A percentile compares a stretch with the other conserved stretches of the same genome.
phyloP scores from a whole-genome alignment of 2,888 invertebrate species.

The Clepsis dumicolana region DNA sequence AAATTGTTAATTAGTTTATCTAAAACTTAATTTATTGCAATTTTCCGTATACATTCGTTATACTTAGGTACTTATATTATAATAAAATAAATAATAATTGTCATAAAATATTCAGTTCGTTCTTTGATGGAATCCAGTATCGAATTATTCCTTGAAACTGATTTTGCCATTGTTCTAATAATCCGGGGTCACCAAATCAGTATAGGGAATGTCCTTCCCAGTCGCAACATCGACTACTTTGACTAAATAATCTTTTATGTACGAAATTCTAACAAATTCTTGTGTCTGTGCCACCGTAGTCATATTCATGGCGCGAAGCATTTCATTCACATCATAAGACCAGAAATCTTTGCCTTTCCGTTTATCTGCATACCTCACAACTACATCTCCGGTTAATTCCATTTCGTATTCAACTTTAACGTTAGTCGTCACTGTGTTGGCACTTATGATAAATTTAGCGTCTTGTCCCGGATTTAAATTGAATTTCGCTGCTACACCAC shows the following conservation, averaged over 20 bases:
- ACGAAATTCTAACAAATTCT: background rate
- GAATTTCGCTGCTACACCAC: constrained; percentile 28
- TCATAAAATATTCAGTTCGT: background rate
- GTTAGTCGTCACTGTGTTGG: constrained; percentile 27
- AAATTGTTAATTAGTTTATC: too few relatives aligned
- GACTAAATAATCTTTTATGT: background rate
- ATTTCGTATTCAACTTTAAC: constrained; percentile 44
- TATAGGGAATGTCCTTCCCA: background rate
- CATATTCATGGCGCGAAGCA: background rate
- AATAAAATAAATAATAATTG: too few relatives aligned
- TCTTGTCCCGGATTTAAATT: constrained; percentile 43
- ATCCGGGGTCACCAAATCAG: background rate
- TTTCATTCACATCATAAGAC: background rate
- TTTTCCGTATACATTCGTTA: too few relatives aligned
- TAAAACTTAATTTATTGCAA: too few relatives aligned
- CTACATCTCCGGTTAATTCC: background rate
- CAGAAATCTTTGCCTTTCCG: background rate
- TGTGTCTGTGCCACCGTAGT: background rate
- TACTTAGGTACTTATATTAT: too few relatives aligned
- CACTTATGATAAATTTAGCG: constrained; percentile 36
- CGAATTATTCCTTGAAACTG: background rate
- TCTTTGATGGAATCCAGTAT: background rate
- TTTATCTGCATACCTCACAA: background rate
- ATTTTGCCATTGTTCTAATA: background rate
- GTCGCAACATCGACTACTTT: background rate